Conservation (phyloP, 2,888 invertebrate genomes). For the Polydrusus cervinus region DNA sequence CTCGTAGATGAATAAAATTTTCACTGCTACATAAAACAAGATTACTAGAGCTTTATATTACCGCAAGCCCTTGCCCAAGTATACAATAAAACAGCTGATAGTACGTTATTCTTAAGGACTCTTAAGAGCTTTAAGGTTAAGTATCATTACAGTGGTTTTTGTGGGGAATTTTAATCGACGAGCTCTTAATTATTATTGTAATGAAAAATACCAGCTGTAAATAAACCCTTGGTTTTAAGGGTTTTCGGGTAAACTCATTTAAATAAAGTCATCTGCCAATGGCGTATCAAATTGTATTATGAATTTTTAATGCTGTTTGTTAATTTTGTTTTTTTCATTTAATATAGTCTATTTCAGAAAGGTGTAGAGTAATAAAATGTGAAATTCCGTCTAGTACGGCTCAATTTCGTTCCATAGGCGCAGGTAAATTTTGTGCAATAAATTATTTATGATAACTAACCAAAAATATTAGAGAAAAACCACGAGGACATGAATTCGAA, state of each 20-base stretch:
- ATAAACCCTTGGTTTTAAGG: background rate
- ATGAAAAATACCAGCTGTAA: background rate
- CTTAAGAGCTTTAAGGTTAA: background rate
- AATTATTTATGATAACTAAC: too few relatives aligned
- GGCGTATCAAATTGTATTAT: too few relatives aligned
- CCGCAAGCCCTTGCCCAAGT: background rate
- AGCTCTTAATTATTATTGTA: background rate
- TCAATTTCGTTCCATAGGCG: too few relatives aligned
- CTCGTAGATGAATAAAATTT: constrained; percentile 4
- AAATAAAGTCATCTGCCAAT: background rate
- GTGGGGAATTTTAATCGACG: background rate
- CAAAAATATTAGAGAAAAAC: too few relatives aligned
- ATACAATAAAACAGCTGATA: constrained; percentile 9
- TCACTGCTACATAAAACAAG: constrained; percentile 17
- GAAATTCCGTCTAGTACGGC: too few relatives aligned
- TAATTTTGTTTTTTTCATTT: too few relatives aligned
- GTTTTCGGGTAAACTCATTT: background rate
- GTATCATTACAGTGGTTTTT: background rate
- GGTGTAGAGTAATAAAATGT: too few relatives aligned
- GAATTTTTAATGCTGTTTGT: too few relatives aligned
- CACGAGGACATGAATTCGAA: too few relatives aligned
- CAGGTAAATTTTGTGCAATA: too few relatives aligned
- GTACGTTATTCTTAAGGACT: constrained; percentile 6
- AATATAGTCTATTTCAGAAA: too few relatives aligned
- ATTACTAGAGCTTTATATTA: constrained; percentile 12